Base-by-base conservation (phyloP, 2,113 vertebrate genomes). In the Seriola dumerili region DNA sequence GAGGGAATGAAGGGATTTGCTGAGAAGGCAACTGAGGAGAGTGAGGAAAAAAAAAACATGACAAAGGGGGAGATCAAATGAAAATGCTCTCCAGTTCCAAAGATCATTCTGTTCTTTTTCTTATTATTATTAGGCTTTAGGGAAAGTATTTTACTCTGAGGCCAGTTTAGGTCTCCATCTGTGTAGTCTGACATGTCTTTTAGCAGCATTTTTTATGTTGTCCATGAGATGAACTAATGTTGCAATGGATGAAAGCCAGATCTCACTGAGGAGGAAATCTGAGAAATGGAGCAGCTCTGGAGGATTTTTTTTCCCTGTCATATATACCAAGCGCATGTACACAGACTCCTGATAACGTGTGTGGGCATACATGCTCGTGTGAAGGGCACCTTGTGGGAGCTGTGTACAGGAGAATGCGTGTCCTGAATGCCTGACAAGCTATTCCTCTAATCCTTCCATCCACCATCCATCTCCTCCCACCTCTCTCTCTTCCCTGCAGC, bases 351-450 rank as follows among this genome's bases (percentile, higher is more conserved):
- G n/a, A n/a, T 79, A 62, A 72, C 63, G 23, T 46, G 50, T 88
- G 80, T 78, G 71, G n/a, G 58, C 34, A 14, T 34, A 67, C 67
- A 66, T 76, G 79, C 32, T 70, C 71, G 82, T 72, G 46, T 92
- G 91, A 95, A 95, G 91, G 95, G 91, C 93, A 95, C 94, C 95
- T 95, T 95, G 87, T 76, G 74, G 66, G 80, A 84, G 82, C 78
- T 40, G 61, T 71, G 78, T 77, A 77, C 23, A 57, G 69, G 80
- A 78, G 79, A 80, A 81, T 46, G 84, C 75, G 90, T 94, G 94
- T 80, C 90, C 88, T 55, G 92, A 93, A 95, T 94, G 80, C 90
- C 65, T 84, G 84, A 90, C 71, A 62, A 90, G 89, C 87, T 85
- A 85, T 89, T 84, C 71, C 74, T 90, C 71, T 93, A 94, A 94